phyloP scores from a whole-genome alignment of 2,113 vertebrate genomes.

The Bos taurus region ARS-UCD2.0 NC_037354.1:40058001-40058500 shows the following conservation, averaged over 20 bases:
- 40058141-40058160: neutral
- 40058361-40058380: neutral
- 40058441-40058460: neutral
- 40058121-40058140: neutral
- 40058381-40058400: neutral
- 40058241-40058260: neutral
- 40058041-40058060: neutral
- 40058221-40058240: neutral
- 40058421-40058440: neutral
- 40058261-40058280: neutral
- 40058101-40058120: neutral
- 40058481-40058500: neutral
- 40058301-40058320: neutral
- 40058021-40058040: neutral
- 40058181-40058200: neutral
- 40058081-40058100: neutral
- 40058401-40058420: neutral
- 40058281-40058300: neutral
- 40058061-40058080: neutral
- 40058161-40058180: neutral
- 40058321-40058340: neutral
- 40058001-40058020: neutral
- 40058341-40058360: neutral
- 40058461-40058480: neutral
- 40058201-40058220: conserved; percentile 7